A percentile compares a stretch with the other conserved stretches of the same genome.
phyloP scores from a whole-genome alignment of 2,797 vertebrate genomes.

The Cynopterus sphinx region DNA sequence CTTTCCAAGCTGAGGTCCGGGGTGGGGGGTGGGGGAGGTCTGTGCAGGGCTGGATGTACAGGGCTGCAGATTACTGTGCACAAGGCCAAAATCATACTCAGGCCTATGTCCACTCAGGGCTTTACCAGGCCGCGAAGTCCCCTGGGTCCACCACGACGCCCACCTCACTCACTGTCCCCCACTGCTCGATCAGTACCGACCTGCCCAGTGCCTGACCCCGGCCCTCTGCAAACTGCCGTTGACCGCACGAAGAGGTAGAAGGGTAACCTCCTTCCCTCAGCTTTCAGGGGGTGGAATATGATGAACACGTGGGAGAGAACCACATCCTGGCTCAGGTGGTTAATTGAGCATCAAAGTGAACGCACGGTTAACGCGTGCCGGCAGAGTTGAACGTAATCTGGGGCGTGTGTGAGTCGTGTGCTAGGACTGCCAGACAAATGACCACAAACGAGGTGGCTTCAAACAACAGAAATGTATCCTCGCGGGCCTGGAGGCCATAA shows the following conservation, averaged over 20 bases:
- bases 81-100: neutral
- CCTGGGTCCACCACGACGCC: neutral
- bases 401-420: neutral
- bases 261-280: neutral
- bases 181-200: too few relatives aligned
- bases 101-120: neutral
- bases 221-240: neutral
- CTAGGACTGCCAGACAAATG: neutral
- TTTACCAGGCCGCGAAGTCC: neutral
- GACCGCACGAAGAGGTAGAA: neutral
- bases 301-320: neutral
- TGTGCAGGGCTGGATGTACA: neutral
- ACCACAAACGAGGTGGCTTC: neutral
- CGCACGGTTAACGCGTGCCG: too few relatives aligned
- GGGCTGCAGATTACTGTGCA: neutral
- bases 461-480: neutral
- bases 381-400: neutral
- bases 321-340: accelerated
- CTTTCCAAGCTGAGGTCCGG: neutral
- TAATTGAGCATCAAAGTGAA: too few relatives aligned
- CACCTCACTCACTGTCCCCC: neutral
- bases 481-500: neutral
- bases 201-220: too few relatives aligned
- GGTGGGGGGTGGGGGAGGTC: accelerated
- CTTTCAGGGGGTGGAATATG: neutral